Base-by-base conservation (phyloP, 2,113 vertebrate species). In the Epinephelus moara region DNA sequence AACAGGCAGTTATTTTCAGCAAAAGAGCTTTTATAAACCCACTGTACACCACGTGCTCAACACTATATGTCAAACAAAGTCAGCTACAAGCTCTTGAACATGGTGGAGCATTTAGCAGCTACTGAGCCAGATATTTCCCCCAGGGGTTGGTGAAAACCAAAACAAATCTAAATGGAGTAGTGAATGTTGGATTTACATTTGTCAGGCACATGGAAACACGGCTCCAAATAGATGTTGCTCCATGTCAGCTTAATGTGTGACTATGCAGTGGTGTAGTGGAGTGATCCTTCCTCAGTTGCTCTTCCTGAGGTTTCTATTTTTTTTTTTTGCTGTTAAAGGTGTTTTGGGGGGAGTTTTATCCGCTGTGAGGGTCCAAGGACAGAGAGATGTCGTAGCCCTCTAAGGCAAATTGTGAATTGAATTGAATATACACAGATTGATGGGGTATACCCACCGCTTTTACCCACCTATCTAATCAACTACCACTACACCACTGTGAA, bases 1-100 rank as follows among this genome's bases (percentile, higher is more conserved):
- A 75, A 78, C 40, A 7, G 10, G 57, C 33, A 23, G 49, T 77
- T 42, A n/a, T 72, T n/a, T 70, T n/a, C 12, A 37, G 27, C 5
- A 67, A 47, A 68, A 25, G 37, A 72, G 49, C 25, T 56, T 40
- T 0, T 9, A 21, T 61, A 47, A 78, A 50, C 19, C 17, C 11
- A 33, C 40, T n/a, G 17, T 12, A 57, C 8, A 42, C 12, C 3
- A 8, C 2, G 18, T 49, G 17, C 21, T 50, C 37, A 33, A 7
- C 6, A 13, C 25, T 30, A 30, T 12, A 47, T n/a, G 9, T 42
- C 23, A 56, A 15, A 49, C 6, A 59, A 11, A 7, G 25, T 23
- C 59, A 33, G 37, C 19, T 1, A 37, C 40, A n/a, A 60, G 50
- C 27, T 37, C 27, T 13, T 17, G 15, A 23, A 67, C 42, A n/a